Evolutionary conservation across 2,113 vertebrate species (phyloP).

Genomic region (Cyanoliseus patagonus): DNA sequence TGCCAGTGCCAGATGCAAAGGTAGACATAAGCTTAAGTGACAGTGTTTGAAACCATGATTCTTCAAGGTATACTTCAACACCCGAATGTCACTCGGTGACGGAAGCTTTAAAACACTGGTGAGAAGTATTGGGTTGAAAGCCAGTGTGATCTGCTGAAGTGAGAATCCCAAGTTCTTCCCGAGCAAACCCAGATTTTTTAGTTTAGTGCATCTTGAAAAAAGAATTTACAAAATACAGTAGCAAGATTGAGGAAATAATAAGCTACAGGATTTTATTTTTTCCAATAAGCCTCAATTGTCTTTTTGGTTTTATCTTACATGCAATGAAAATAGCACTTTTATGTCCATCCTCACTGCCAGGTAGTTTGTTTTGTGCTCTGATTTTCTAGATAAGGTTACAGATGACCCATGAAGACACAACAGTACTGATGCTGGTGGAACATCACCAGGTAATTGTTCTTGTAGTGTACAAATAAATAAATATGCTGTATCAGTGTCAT

Average conservation of each 20-base stretch:
- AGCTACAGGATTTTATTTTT: not conserved
- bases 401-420: not conserved
- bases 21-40: not conserved
- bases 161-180: not conserved
- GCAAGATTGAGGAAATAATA: not conserved
- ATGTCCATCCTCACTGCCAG: not conserved
- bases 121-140: not conserved
- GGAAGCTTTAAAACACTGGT: not conserved
- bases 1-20: not conserved
- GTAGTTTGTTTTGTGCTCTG: not conserved
- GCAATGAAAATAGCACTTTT: not conserved
- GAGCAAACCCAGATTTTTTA: not conserved
- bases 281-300: not conserved
- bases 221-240: not conserved
- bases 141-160: not conserved
- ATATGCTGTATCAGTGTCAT: conserved; percentile 51
- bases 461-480: not conserved
- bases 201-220: not conserved
- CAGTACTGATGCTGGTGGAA: not conserved
- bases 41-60: not conserved
- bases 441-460: not conserved
- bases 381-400: not conserved
- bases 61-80: not conserved
- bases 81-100: not conserved
- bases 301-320: not conserved